Percentiles rank a stretch among this genome's conserved stretches.
Evolutionary conservation across 1,140 invertebrate genomes (phyloP).

Genomic region (Schlechtendalia chinensis): DNA sequence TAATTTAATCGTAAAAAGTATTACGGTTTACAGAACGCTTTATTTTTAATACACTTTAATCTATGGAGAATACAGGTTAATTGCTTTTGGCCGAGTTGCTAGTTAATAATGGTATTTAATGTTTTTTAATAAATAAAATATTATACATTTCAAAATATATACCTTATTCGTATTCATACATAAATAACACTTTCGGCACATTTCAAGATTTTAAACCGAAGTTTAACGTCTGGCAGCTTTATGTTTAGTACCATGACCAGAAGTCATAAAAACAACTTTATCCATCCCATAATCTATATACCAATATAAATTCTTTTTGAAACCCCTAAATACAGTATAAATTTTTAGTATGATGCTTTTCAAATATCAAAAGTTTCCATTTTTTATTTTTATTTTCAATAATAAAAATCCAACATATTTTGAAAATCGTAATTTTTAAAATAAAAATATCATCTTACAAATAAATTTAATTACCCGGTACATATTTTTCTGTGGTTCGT

Average conservation of each 20-base stretch:
- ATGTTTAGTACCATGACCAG: conserved; percentile 20
- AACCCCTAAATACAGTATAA: not conserved
- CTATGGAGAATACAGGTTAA: not conserved
- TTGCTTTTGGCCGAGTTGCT: not conserved
- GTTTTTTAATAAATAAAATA: not conserved
- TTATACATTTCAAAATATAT: not conserved
- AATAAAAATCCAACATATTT: not conserved
- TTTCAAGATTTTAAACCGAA: not conserved
- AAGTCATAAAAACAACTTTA: conserved; percentile 40
- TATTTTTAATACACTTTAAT: not conserved
- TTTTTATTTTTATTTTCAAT: not conserved
- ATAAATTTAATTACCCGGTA: too few species aligned
- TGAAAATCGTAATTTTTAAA: not conserved
- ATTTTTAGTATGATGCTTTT: not conserved
- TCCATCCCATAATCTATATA: conserved; percentile 13
- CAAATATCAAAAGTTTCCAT: not conserved
- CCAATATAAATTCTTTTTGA: conserved; percentile 22
- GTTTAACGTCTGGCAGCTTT: conserved; percentile 25
- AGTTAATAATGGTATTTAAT: not conserved
- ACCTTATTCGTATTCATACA: not conserved
- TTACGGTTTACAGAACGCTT: too few species aligned
- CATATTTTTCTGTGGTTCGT: too few species aligned
- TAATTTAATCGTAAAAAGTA: too few species aligned
- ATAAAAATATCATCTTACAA: too few species aligned
- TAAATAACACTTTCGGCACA: not conserved